Conservation (phyloP, 53 echinoderm and acorn worm species). For the Arbacia lixula region DNA sequence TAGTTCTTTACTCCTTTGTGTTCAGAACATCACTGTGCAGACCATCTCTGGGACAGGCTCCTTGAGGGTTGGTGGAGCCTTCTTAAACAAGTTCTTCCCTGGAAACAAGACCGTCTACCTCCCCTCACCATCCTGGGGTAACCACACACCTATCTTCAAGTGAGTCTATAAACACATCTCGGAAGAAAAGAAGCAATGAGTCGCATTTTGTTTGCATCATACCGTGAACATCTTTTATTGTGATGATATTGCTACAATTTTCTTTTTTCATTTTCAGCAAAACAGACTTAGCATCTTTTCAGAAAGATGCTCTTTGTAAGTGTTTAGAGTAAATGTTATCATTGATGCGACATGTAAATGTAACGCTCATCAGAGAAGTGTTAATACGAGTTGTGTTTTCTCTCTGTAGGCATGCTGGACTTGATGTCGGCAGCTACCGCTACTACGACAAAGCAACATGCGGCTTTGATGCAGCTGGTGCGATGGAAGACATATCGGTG, state of each 20-base stretch:
- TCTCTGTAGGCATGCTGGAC: conserved; percentile 75
- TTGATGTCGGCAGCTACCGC: conserved; percentile 81
- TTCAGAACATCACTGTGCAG: conserved; percentile 84
- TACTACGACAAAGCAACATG: conserved; percentile 95
- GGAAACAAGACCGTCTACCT: conserved; percentile 73
- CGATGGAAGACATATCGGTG: conserved; percentile 93
- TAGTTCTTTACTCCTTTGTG: not conserved
- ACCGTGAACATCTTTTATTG: no score
- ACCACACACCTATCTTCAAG: conserved; percentile 97
- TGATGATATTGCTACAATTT: no score
- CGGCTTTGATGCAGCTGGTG: conserved; percentile 95
- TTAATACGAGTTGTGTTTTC: not conserved
- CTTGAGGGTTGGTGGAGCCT: conserved; percentile 82
- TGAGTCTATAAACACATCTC: no score
- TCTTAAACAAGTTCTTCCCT: conserved; percentile 85
- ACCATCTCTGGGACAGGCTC: conserved; percentile 93
- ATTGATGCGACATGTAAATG: no score
- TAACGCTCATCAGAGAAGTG: no score
- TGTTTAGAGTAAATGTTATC: no score
- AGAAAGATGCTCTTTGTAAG: no score
- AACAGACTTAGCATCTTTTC: no score
- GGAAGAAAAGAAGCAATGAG: no score
- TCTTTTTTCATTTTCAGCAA: no score
- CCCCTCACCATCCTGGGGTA: conserved; percentile 95
- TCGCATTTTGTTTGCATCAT: no score